Conservation (phyloP, 1,140 invertebrate genomes). For the Cydia pomonella region DNA sequence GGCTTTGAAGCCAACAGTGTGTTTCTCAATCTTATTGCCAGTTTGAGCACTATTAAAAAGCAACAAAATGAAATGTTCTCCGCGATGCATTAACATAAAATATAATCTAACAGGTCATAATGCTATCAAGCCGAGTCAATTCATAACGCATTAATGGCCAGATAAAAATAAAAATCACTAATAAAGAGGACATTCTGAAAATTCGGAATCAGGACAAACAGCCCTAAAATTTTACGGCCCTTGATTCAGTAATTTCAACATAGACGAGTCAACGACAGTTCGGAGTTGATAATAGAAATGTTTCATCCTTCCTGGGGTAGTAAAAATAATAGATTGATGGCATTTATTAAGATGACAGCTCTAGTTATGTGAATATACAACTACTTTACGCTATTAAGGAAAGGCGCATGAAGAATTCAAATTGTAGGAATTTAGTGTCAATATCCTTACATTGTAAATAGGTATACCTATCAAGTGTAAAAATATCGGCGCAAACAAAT, state of each 20-base stretch:
- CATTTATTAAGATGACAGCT: neutral
- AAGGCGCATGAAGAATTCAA: neutral
- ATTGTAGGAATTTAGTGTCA: neutral
- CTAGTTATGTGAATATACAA: neutral
- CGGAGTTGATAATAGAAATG: constrained; percentile 30
- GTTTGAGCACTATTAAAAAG: neutral
- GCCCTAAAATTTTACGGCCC: constrained; percentile 25
- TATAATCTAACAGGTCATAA: constrained; percentile 11
- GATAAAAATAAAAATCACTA: constrained; percentile 10
- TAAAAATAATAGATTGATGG: constrained; percentile 9
- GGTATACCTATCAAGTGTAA: no score
- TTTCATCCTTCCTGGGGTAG: constrained; percentile 17
- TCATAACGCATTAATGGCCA: neutral
- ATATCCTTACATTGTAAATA: no score
- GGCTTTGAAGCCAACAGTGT: neutral
- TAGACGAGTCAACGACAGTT: constrained; percentile 17
- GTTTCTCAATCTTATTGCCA: neutral
- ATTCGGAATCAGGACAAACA: constrained; percentile 20
- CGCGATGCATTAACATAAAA: constrained; percentile 2
- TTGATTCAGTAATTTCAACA: constrained; percentile 26
- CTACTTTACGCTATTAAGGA: neutral
- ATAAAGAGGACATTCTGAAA: constrained; percentile 18
- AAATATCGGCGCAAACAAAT: no score
- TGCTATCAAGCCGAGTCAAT: neutral
- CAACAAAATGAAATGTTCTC: neutral